phyloP scores from a whole-genome alignment of 2,888 invertebrate species.

The Sarcophaga caerulescens region DNA sequence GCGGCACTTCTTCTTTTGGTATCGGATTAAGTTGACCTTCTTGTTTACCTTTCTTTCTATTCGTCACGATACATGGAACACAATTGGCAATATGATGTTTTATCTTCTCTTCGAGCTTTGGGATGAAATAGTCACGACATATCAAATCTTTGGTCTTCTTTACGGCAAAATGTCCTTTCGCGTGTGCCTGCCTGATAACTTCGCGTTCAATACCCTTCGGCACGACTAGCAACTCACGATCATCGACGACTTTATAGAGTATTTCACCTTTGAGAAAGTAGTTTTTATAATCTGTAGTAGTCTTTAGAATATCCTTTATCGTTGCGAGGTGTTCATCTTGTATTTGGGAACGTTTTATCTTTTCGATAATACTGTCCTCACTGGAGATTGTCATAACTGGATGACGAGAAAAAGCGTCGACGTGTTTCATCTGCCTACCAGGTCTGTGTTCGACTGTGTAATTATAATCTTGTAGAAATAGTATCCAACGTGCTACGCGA shows the following conservation, averaged over 20 bases:
- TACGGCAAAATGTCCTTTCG: conserved; percentile 43
- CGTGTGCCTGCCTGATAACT: conserved; percentile 47
- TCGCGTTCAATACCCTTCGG: conserved; percentile 50
- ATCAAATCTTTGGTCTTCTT: conserved; percentile 61
- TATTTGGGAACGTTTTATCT: not conserved
- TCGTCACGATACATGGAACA: conserved; percentile 50
- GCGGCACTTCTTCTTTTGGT: conserved; percentile 51
- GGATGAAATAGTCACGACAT: conserved; percentile 51
- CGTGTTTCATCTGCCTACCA: conserved; percentile 61
- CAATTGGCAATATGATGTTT: conserved; percentile 51
- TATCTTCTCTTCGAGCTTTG: conserved; percentile 57
- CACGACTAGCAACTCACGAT: conserved; percentile 50
- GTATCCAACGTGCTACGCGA: conserved; percentile 68
- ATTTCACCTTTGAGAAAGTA: conserved; percentile 49
- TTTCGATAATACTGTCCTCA: conserved; percentile 52
- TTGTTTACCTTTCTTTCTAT: conserved; percentile 60
- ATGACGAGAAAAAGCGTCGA: conserved; percentile 67
- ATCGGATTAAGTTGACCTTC: conserved; percentile 45
- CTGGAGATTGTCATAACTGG: conserved; percentile 36
- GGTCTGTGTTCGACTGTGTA: conserved; percentile 68
- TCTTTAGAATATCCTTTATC: conserved; percentile 51
- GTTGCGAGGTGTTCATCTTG: conserved; percentile 57
- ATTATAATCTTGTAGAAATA: conserved; percentile 70
- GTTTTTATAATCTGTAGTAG: not conserved
- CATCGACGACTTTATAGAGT: conserved; percentile 46